phyloP scores from a whole-genome alignment of 2,113 vertebrate species.

The Mormyrus iriodes region DNA sequence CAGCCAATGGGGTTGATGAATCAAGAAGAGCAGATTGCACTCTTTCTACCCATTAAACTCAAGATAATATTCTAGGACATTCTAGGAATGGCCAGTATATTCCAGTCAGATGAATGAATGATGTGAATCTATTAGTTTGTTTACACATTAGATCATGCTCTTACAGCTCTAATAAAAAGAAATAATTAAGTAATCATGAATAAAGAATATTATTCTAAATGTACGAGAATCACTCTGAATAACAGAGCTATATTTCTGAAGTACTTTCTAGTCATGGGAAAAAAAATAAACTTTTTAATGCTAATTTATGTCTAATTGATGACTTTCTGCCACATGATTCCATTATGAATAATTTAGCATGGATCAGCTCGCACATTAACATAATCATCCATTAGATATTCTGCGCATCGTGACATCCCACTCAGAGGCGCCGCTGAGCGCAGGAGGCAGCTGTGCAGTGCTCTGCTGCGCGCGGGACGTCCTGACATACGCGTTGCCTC shows the following conservation, averaged over 20 bases:
- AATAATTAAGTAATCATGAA: neutral
- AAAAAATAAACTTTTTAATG: constrained; percentile 47
- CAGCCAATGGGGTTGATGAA: neutral
- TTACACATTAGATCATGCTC: neutral
- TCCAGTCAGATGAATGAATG: neutral
- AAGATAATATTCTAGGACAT: neutral
- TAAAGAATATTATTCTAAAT: neutral
- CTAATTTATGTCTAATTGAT: constrained; percentile 72
- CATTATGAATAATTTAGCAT: constrained; percentile 76
- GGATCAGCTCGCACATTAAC: constrained; percentile 71
- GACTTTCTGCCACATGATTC: constrained; percentile 73
- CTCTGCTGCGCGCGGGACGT: neutral
- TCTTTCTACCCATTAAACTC: neutral
- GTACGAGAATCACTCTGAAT: neutral
- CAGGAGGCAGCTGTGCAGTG: neutral
- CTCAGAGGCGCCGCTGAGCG: neutral
- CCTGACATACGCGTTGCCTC: neutral
- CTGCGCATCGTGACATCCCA: constrained; percentile 58
- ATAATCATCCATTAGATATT: constrained; percentile 71
- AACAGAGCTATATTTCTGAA: neutral
- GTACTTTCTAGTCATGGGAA: neutral
- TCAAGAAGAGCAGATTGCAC: neutral
- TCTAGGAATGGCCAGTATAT: neutral
- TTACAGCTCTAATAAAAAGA: neutral
- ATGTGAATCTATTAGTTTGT: neutral